A percentile compares a stretch with the other conserved stretches of the same genome.
phyloP scores from a whole-genome alignment of 2,888 invertebrate genomes.

The Pimpla rufipes region DNA sequence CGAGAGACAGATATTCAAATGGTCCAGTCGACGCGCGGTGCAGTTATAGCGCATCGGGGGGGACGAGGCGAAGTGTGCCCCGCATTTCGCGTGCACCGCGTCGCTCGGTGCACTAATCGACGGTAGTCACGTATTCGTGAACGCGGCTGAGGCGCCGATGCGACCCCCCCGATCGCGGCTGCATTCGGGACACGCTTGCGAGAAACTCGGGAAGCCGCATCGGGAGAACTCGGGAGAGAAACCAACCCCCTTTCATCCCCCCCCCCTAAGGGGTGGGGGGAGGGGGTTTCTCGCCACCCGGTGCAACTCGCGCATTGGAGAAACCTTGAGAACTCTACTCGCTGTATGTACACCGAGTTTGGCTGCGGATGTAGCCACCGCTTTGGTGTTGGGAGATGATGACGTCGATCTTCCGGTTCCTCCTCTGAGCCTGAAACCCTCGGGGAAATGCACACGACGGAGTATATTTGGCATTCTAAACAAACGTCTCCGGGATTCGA shows the following conservation, averaged over 20 bases:
- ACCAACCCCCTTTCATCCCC: too few relatives aligned
- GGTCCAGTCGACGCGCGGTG: conserved; percentile 47
- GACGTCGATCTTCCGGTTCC: conserved; percentile 21
- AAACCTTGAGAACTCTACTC: too few relatives aligned
- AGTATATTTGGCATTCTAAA: conserved; percentile 7
- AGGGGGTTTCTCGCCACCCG: too few relatives aligned
- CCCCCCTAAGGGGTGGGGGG: too few relatives aligned
- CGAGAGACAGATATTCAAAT: conserved; percentile 73
- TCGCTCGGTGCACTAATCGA: conserved; percentile 69
- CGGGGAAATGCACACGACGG: too few relatives aligned
- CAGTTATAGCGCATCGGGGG: conserved; percentile 48
- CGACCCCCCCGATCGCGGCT: conserved; percentile 14
- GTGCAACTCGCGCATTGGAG: conserved; percentile 28
- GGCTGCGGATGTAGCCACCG: conserved; percentile 24
- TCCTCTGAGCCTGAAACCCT: too few relatives aligned
- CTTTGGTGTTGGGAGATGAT: conserved; percentile 16
- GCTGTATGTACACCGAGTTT: conserved; percentile 15
- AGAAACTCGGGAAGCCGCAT: conserved; percentile 55
- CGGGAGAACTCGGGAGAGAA: too few relatives aligned
- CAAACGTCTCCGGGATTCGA: conserved; percentile 22
- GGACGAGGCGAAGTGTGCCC: conserved; percentile 40
- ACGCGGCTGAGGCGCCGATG: too few relatives aligned
- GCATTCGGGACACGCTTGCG: conserved; percentile 56
- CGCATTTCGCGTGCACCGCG: conserved; percentile 18
- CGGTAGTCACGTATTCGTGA: conserved; percentile 71